Evolutionary conservation across 2,797 vertebrate genomes (phyloP), one percentile per base, ranked within the genome.

Genomic region (Picus viridis): DNA sequence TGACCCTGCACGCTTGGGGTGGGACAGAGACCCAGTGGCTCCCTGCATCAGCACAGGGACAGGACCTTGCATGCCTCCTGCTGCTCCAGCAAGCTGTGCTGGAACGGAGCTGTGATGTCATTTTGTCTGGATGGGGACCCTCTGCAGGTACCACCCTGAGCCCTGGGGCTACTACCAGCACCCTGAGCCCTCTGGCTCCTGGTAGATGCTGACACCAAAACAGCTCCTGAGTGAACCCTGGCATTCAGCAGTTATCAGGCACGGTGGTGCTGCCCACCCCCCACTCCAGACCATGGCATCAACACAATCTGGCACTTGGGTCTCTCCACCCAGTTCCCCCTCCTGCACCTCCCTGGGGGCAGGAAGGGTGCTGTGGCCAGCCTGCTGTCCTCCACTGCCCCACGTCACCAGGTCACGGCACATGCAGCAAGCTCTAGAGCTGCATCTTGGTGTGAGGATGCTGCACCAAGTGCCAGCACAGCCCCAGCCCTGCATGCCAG

Each of bases 231-330:
- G 18, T 49, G 45, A 2, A 5, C 13, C 16, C 68, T 0, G 0
- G 8, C 53, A 43, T n/a, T 70, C 3, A 3, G 78, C 49, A 62
- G 41, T 30, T 26, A 1, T 23, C 64, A 22, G 70, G 67, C 47
- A 56, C 0, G 0, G 47, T 27, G 43, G 29, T 5, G 29, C 7
- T 49, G 22, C 22, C 49, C 45, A 7, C 18, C 45, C 47, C 27
- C n/a, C 19, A 17, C 0, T 0, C 30, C 58, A 64, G 39, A 49
- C 24, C 73, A 22, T 0, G 0, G 64, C 43, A 59, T 59, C 5
- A 1, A 59, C 23, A 27, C 3, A 2, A 51, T 7, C 57, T 51
- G 61, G 68, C 64, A 67, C 23, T 3, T 2, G 72, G 36, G 13
- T 63, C 9, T 73, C 19, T 86, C 47, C 76, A 29, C 7, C 5